A percentile compares a stretch with the other conserved stretches of the same genome.
Conservation (phyloP, 2,797 vertebrate species). For the Gymnocypris eckloni region DNA sequence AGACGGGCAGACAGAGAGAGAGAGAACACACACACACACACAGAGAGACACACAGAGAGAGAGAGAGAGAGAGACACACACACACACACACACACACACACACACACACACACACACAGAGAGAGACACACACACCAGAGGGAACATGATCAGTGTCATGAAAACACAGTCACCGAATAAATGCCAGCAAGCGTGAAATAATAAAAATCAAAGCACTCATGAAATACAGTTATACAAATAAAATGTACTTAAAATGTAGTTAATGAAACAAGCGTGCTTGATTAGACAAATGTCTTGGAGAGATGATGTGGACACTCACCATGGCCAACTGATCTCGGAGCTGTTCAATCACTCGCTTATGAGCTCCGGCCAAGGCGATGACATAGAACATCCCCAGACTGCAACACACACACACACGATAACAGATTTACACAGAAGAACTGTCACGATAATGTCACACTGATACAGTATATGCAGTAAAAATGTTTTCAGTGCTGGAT, state of each 20-base stretch:
- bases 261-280: too few relatives aligned
- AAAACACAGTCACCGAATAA: too few relatives aligned
- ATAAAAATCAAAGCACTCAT: not conserved
- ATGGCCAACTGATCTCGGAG: conserved; percentile 88
- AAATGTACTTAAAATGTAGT: not conserved
- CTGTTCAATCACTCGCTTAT: conserved; percentile 87
- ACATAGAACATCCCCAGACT: conserved; percentile 94
- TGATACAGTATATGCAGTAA: too few relatives aligned
- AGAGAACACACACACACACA: too few relatives aligned
- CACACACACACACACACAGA: not conserved
- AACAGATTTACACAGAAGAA: too few relatives aligned
- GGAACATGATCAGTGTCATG: too few relatives aligned
- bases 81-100: too few relatives aligned
- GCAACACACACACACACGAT: conserved; percentile 49
- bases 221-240: not conserved
- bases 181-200: not conserved
- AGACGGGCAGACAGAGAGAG: too few relatives aligned
- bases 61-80: too few relatives aligned
- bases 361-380: conserved; percentile 91
- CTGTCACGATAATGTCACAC: not conserved
- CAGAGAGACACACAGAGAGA: too few relatives aligned
- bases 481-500: too few relatives aligned
- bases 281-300: not conserved
- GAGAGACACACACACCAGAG: not conserved
- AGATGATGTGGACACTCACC: conserved; percentile 74